phyloP scores from a whole-genome alignment of 2,888 invertebrate species.

The Stenotaenia linearis region DNA sequence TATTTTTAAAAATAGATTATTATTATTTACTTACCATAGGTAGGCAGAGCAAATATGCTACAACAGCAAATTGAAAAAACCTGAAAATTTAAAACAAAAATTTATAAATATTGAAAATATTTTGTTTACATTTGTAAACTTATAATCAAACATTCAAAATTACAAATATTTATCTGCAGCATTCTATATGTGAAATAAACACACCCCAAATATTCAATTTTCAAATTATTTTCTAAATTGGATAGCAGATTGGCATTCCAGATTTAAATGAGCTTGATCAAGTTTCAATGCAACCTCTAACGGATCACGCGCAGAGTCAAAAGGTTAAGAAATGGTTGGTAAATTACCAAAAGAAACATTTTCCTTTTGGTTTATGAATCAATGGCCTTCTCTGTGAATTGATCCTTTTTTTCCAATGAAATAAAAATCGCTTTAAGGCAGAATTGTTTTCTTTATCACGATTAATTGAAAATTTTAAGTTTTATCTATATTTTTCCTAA shows the following conservation, averaged over 20 bases:
- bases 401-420: not conserved
- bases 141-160: not conserved
- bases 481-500: no score
- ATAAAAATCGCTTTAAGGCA: not conserved
- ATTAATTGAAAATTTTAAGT: not conserved
- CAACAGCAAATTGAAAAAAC: conserved; percentile 21
- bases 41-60: conserved; percentile 24
- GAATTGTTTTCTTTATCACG: not conserved
- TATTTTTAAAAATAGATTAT: not conserved
- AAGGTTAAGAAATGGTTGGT: not conserved
- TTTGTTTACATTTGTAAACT: not conserved
- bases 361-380: not conserved
- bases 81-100: not conserved
- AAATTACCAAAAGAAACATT: not conserved
- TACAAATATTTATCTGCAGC: not conserved
- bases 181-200: not conserved
- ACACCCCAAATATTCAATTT: not conserved
- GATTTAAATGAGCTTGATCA: not conserved
- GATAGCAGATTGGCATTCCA: not conserved
- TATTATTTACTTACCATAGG: not conserved
- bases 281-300: not conserved
- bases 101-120: not conserved
- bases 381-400: not conserved
- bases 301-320: conserved; percentile 15
- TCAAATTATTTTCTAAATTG: not conserved